Percentiles rank a stretch among this genome's conserved stretches.
phyloP scores from a whole-genome alignment of 2,888 invertebrate species.

The Apodemia duryi region DNA sequence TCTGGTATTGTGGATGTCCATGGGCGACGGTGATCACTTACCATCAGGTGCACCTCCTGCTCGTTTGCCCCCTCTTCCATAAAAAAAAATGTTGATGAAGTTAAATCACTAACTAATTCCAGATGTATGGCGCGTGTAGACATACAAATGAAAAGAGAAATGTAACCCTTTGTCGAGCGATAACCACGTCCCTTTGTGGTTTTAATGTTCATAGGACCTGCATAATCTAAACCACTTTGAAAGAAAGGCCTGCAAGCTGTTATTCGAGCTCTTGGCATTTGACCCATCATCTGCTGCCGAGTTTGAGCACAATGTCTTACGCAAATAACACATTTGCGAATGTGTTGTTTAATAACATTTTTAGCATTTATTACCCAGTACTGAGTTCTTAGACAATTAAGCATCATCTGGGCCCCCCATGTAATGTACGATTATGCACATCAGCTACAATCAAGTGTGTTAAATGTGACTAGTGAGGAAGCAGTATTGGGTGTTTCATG shows the following conservation, averaged over 20 bases:
- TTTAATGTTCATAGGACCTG: slow-evolving; percentile 27
- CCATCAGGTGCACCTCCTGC: too few relatives aligned
- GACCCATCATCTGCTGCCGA: slow-evolving; percentile 29
- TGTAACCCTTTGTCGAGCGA: slow-evolving; percentile 19
- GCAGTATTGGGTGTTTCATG: slow-evolving; percentile 20
- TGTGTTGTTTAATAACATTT: slow-evolving; percentile 19
- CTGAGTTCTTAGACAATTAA: slow-evolving; percentile 24
- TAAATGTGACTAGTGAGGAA: slow-evolving; percentile 18
- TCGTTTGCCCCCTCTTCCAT: too few relatives aligned
- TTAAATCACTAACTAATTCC: not conserved
- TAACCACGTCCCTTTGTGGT: slow-evolving; percentile 29
- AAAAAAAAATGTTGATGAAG: too few relatives aligned
- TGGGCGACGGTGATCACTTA: too few relatives aligned
- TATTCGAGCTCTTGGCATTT: slow-evolving; percentile 26
- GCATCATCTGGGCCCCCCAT: slow-evolving; percentile 33
- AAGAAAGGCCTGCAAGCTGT: slow-evolving; percentile 24
- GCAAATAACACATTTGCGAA: slow-evolving; percentile 26
- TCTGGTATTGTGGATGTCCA: too few relatives aligned
- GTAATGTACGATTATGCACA: slow-evolving; percentile 31
- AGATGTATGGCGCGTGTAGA: not conserved
- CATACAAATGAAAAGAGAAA: slow-evolving; percentile 19
- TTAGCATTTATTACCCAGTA: slow-evolving; percentile 28
- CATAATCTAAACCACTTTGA: slow-evolving; percentile 29
- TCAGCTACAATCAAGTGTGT: slow-evolving; percentile 28
- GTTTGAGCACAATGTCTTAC: slow-evolving; percentile 17